A percentile compares a stretch with the other conserved stretches of the same genome.
phyloP scores from a whole-genome alignment of 2,113 vertebrate species.

The Notarius quadriscutis region DNA sequence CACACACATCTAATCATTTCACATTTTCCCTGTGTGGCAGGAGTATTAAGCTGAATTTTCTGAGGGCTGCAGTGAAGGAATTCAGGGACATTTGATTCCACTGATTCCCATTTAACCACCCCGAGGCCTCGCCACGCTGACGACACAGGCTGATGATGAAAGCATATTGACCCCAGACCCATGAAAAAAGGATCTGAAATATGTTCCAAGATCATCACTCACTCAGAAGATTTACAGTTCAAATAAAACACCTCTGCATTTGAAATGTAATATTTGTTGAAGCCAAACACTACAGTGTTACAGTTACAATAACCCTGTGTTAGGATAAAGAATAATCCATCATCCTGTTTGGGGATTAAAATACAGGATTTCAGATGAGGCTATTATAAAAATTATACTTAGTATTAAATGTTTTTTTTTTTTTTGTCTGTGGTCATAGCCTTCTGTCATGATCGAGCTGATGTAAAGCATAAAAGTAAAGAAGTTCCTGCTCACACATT shows the following conservation, averaged over 20 bases:
- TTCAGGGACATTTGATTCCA: conserved; percentile 75
- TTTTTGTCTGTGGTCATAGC: not conserved
- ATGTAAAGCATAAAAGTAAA: not conserved
- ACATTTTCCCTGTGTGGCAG: conserved; percentile 76
- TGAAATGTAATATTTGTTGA: conserved; percentile 26
- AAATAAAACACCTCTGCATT: conserved; percentile 28
- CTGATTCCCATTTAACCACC: conserved; percentile 72
- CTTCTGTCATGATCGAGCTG: not conserved
- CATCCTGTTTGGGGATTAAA: conserved; percentile 24
- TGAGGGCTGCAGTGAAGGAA: conserved; percentile 73
- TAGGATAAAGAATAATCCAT: conserved; percentile 11
- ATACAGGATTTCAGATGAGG: not conserved
- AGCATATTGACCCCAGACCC: conserved; percentile 63
- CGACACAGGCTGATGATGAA: conserved; percentile 69
- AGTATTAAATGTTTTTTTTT: not conserved
- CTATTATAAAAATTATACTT: not conserved
- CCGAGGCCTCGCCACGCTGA: conserved; percentile 64
- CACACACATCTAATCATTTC: conserved; percentile 80
- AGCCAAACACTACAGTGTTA: conserved; percentile 32
- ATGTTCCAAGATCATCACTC: conserved; percentile 40
- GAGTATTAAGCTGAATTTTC: conserved; percentile 78
- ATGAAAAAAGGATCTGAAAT: conserved; percentile 28
- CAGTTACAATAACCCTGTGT: conserved; percentile 49
- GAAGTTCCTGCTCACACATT: not conserved
- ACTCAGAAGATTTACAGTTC: conserved; percentile 31